A percentile compares a stretch with the other conserved stretches of the same genome.
Conservation (phyloP, 2,797 vertebrate genomes). For the Rhabdophis nuchalis region DNA sequence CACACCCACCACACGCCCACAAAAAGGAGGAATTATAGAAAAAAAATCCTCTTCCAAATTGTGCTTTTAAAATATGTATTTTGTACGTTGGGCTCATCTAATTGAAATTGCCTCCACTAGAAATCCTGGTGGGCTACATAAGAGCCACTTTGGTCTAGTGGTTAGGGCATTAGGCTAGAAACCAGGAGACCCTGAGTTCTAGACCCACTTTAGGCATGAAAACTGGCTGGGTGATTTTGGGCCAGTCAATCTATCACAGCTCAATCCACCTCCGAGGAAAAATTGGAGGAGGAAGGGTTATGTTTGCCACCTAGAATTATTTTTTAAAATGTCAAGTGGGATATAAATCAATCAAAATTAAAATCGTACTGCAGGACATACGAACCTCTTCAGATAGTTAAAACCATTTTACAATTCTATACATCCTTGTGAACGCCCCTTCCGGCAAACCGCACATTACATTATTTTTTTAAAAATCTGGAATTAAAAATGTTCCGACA, state of each 20-base stretch:
- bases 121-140: neutral
- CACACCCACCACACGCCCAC: neutral
- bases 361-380: neutral
- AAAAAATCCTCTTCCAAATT: neutral
- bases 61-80: neutral
- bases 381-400: neutral
- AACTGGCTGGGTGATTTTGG: neutral
- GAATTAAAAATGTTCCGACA: neutral
- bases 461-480: neutral
- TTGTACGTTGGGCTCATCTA: neutral
- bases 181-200: neutral
- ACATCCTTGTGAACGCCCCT: neutral
- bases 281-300: neutral
- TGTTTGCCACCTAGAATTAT: neutral
- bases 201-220: neutral
- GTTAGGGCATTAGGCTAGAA: neutral
- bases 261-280: neutral
- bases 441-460: neutral
- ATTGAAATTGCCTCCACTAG: neutral
- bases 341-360: neutral
- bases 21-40: neutral
- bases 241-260: neutral
- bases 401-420: neutral
- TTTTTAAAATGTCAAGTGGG: neutral
- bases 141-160: neutral